These are phyloP conservation scores for Caenorhabditis sp. DNA, from an alignment of 2,888 invertebrate genomes.

Conservation along the genomic window DNA sequence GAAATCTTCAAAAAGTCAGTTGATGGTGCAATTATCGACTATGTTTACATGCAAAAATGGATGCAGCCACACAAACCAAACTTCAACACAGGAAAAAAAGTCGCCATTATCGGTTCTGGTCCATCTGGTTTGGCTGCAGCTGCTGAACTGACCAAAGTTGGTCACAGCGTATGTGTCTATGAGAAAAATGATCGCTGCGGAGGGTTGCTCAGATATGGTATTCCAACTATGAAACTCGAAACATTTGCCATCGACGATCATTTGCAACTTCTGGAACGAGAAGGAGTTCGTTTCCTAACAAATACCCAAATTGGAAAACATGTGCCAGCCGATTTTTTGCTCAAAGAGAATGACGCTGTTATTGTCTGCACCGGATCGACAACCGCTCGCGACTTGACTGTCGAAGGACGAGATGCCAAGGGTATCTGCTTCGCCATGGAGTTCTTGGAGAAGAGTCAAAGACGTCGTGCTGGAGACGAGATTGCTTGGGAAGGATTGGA, in stretches of 20 bases:
- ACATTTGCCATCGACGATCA: conserved; percentile 85
- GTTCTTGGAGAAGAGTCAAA: conserved; percentile 95
- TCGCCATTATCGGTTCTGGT: conserved; percentile 92
- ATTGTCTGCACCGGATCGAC: conserved; percentile 92
- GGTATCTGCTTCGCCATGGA: conserved; percentile 98
- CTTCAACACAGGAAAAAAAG: conserved; percentile 81
- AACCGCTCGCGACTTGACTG: conserved; percentile 87
- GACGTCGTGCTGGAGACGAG: conserved; percentile 78
- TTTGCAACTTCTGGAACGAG: conserved; percentile 84
- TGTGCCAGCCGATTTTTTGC: conserved; percentile 78
- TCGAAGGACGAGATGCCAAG: conserved; percentile 79
- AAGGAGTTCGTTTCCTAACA: conserved; percentile 89
- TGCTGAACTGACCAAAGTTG: conserved; percentile 94
- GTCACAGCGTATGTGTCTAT: conserved; percentile 93
- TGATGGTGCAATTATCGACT: conserved; percentile 97
- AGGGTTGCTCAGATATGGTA: conserved; percentile 90
- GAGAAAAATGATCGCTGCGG: conserved; percentile 95
- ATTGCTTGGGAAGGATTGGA: conserved; percentile 76
- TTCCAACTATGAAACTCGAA: conserved; percentile 97
- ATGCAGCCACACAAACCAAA: conserved; percentile 84
- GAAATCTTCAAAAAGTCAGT: conserved; percentile 98
- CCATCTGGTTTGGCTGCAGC: conserved; percentile 85
- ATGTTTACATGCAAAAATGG: conserved; percentile 89
- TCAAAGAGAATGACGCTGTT: conserved; percentile 82
- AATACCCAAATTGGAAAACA: conserved; percentile 90